Percentiles rank a stretch among this genome's conserved stretches.
Conservation (phyloP, 2,888 invertebrate genomes). For the Parnassius orleans region DNA sequence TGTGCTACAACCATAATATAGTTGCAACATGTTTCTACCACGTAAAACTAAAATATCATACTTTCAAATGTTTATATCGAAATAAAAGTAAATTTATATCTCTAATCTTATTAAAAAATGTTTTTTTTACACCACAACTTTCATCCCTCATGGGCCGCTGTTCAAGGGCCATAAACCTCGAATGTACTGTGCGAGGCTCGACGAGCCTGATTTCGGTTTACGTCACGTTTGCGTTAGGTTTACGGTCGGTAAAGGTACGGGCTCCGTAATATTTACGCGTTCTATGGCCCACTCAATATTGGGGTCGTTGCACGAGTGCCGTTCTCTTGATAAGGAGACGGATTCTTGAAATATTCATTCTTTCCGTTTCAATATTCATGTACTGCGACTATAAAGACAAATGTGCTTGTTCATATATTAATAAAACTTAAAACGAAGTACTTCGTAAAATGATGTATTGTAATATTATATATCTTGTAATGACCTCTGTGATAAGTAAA, state of each 20-base stretch:
- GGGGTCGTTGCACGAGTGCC: constrained; percentile 19
- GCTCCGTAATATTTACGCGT: constrained; percentile 40
- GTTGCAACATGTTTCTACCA: no score
- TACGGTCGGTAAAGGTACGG: constrained; percentile 39
- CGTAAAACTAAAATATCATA: no score
- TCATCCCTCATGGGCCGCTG: constrained; percentile 30
- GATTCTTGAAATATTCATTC: constrained; percentile 6
- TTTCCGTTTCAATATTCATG: not conserved
- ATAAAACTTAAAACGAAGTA: no score
- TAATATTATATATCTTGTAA: no score
- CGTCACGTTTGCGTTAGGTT: constrained; percentile 44
- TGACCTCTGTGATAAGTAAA: no score
- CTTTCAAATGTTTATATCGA: no score
- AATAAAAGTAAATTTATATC: no score
- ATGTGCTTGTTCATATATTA: not conserved
- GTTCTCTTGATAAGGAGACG: constrained; percentile 13
- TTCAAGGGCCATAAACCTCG: constrained; percentile 45
- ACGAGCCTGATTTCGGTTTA: constrained; percentile 46
- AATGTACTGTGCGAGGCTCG: constrained; percentile 42
- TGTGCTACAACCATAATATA: no score
- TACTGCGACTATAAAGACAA: no score
- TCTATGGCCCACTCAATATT: constrained; percentile 35
- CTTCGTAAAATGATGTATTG: no score
- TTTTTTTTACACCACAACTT: constrained; percentile 16
- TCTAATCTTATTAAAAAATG: constrained; percentile 21